Evolutionary conservation across 1,140 invertebrate genomes (phyloP), one percentile per base, ranked within the genome.

Genomic region (Gonatopus flavifemur): DNA sequence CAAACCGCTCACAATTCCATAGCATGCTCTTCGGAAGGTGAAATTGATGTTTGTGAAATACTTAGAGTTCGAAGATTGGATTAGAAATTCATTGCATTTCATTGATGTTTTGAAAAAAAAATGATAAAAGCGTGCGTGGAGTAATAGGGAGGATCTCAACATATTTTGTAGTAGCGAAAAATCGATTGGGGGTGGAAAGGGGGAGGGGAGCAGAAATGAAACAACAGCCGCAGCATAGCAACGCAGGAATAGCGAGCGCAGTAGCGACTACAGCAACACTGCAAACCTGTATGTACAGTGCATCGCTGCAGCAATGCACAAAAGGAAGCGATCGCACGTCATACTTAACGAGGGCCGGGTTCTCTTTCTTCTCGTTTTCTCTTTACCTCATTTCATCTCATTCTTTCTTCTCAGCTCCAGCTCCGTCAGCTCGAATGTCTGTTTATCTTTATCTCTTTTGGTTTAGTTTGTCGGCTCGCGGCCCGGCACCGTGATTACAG

Each of bases 361-460:
- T 37, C 53, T 33, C 25, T 24, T 12, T 48, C 33, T 49, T 31
- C 20, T 25, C 30, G 12, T 13, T n/a, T 16, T 22, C 40, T 16
- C 20, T 38, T 28, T 7, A n/a, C 21, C 16, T 28, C 19, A 7
- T 13, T 9, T 18, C 18, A 15, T 37, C 19, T 20, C 35, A 15
- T 21, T 25, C 37, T 32, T 8, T 49, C 30, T 13, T 52, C 49
- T 57, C 25, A 46, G 2, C 41, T 18, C 25, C 21, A 50, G 55
- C 49, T 52, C 36, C 67, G 62, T 70, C 71, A 66, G 63, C 67
- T 70, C 69, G 66, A 76, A 74, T 76, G 71, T 74, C 72, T 78
- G 76, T 78, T 77, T 78, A 77, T 78, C 71, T 77, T 76, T 77
- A 78, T 76, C 72, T 76, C 69, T 74, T 75, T 76, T 75, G 67